Base-by-base conservation (phyloP, 2,113 vertebrate genomes). In the Boleophthalmus pectinirostris region DNA sequence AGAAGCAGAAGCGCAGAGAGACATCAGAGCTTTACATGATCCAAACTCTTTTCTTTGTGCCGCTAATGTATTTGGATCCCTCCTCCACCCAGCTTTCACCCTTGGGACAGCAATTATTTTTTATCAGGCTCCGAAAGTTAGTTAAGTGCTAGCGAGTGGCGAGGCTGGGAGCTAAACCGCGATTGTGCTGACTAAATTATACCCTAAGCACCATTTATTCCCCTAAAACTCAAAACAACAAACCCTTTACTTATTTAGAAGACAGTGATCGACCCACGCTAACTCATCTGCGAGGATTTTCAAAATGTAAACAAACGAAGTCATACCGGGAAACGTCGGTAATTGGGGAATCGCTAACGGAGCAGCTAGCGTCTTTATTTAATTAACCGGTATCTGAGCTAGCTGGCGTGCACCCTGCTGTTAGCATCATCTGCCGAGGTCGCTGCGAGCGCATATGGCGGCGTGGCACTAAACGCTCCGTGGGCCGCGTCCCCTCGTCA, bases 121-220 rank as follows among this genome's bases (percentile, higher is more conserved):
- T 92, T 79, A 93, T 88, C 83, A 92, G 84, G 83, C 91, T 92
- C 84, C 87, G 83, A 93, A 93, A 90, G 65, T 74, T 87, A 81
- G 81, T 73, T 79, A 85, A 91, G 91, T 80, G 85, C 78, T 73
- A 46, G 49, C 21, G 88, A 64, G 68, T 47, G 70, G 64, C 56
- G 72, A 80, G 46, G 10, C 0, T 1, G 54, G 72, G 57, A 15
- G 21, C 68, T 80, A 74, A 72, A 75, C 78, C 45, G 25, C 9
- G 68, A 54, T 51, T 33, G 66, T 9, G 20, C 24, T 76, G 71
- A 73, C 79, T 73, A 71, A 81, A 29, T 53, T 60, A 2, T 70
- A 68, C 69, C 80, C 79, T 63, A 58, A 4, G 65, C 56, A 61
- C 43, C 45, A 14, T 18, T 21, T 47, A 16, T 46, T 66, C 21